Evolutionary conservation across 2,888 invertebrate genomes (phyloP), one percentile per base, ranked within the genome.

Genomic region (Platynereis dumerilii): DNA sequence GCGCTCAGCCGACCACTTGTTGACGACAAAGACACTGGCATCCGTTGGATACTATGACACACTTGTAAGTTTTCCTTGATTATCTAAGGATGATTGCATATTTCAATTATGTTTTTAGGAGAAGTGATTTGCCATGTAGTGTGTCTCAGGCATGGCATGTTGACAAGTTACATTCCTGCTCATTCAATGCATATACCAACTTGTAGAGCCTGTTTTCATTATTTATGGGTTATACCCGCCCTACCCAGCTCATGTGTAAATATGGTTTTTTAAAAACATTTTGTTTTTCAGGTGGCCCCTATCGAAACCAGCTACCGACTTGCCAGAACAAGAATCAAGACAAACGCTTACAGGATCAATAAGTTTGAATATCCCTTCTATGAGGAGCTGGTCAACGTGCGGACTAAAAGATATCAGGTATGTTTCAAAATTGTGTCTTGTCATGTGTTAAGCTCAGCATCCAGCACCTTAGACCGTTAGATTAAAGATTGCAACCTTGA

Each of bases 261-360:
- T 34, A 34, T 34, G 34, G 34, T 34, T 7, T 34, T 34, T 34
- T 5, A 34, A 7, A 34, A 7, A 5, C 34, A 34, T 26, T 58
- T 10, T 55, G 3, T 7, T 26, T 17, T 39, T 7, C 66, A 82
- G 82, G 77, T 79, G 60, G 78, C 78, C 26, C 73, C 80, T 2
- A 68, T 82, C 60, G 75, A 76, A 59, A 73, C 81, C n/a, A 79
- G 79, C 54, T 72, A 76, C 60, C 67, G 70, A n/a, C 75, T 78
- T 58, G 74, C 80, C 52, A 78, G 78, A 60, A 75, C 74, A 22
- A 71, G 81, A 5, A 71, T 82, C 17, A 70, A 74, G 39, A 73
- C 78, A n/a, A 81, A 82, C 54, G 76, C 81, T 2, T 75, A 76
- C 28, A 73, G 79, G 28, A 80, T 82, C 68, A 82, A 82, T 73